Base-by-base conservation (phyloP, 2,797 vertebrate genomes). In the Thunnus albacares region DNA sequence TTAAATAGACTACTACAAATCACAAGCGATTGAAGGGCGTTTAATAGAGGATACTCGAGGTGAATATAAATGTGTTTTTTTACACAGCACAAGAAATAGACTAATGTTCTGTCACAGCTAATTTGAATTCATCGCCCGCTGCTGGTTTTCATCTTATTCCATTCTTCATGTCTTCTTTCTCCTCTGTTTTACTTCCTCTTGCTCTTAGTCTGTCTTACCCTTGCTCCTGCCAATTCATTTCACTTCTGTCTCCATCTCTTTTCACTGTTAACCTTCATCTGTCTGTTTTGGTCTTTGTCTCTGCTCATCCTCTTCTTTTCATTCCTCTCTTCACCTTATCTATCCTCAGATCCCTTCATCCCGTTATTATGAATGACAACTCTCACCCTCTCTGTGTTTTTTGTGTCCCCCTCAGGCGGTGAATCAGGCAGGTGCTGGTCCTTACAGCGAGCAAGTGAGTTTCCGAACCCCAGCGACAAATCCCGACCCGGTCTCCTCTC, bases 361-460 rank as follows among this genome's bases (percentile, higher is more conserved):
- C 18, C 38, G 8, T 56, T 6, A 4, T n/a, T 45, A 13, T 43
- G 20, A 51, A 2, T 66, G 28, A 10, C 35, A 3, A 22, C 18
- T 77, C 79, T 82, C 57, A 74, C 20, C 9, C 0, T 3, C 9
- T 45, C 30, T 71, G 13, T 63, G 12, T 82, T 58, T 71, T 24
- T 35, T 78, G 67, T 67, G 26, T 59, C 71, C 5, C 1, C 0
- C 61, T 7, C 77, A 99, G 98, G 98, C 98, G 49, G 86, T 96
- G 79, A 99, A 99, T 91, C 96, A 98, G 89, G 97, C 97, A 1
- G 98, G 98, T 60, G 95, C 96, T 0, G 98, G 98, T 10, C 97
- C 97, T 0, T 97, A 96, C 91, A 98, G 97, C 11, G 97, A 98
- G 53, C 94, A 96, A 81, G 95, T 96, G 52, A 96, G 91, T 80